A percentile compares a stretch with the other conserved stretches of the same genome.
phyloP scores from a whole-genome alignment of 2,888 invertebrate genomes.

The Ochropacha duplaris region DNA sequence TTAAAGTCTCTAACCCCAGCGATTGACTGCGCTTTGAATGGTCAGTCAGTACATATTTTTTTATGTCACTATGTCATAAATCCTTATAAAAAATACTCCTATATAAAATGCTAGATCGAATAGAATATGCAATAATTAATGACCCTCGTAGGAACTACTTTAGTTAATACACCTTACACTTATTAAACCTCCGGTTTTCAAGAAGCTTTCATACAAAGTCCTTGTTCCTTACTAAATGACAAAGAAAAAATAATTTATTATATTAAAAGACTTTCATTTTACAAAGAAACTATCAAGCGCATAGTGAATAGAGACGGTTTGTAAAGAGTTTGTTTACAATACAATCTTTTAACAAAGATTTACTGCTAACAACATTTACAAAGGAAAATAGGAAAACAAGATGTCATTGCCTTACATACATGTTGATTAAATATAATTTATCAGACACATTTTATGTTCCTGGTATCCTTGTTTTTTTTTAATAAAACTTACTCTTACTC shows the following conservation, averaged over 20 bases:
- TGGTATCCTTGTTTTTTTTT: neutral
- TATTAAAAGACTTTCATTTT: constrained; percentile 34
- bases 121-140: neutral
- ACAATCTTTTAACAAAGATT: constrained; percentile 26
- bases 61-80: too few species aligned
- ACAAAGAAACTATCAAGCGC: constrained; percentile 33
- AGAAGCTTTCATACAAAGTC: constrained; percentile 8
- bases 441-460: neutral
- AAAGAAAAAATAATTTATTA: constrained; percentile 42
- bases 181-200: neutral
- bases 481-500: neutral
- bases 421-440: neutral
- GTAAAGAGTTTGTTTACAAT: constrained; percentile 33
- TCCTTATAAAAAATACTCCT: too few species aligned
- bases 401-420: neutral
- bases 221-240: constrained; percentile 17
- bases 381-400: constrained; percentile 3
- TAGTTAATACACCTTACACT: too few species aligned
- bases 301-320: constrained; percentile 36
- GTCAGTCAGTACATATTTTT: too few species aligned
- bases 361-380: constrained; percentile 13
- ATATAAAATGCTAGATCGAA: too few species aligned
- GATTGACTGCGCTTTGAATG: too few species aligned
- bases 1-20: too few species aligned
- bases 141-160: neutral